Conservation (phyloP, 2,113 vertebrate species). For the Urocynchramus pylzowi region DNA sequence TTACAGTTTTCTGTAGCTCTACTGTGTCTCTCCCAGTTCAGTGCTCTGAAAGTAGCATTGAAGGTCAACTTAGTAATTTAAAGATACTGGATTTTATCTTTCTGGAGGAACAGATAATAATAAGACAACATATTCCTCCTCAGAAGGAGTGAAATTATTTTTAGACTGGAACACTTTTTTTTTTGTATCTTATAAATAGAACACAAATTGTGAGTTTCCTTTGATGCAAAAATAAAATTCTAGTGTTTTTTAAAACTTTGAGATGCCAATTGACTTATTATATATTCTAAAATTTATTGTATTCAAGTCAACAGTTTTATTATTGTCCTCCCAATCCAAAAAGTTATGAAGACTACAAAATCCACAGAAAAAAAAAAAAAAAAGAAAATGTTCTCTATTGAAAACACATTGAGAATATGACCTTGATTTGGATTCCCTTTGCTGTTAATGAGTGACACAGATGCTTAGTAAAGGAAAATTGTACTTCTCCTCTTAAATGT, state of each 20-base stretch:
- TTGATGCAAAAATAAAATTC: background rate
- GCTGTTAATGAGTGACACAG: background rate
- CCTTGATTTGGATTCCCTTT: background rate
- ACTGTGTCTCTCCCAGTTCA: background rate
- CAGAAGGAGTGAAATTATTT: background rate
- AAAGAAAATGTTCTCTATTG: rapidly evolving
- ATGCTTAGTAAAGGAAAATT: background rate
- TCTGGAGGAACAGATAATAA: background rate
- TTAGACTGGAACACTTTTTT: background rate
- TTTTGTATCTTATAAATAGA: background rate
- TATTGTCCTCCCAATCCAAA: background rate
- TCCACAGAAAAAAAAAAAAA: background rate
- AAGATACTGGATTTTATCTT: background rate
- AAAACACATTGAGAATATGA: background rate
- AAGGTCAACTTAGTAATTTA: background rate
- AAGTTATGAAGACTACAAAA: background rate
- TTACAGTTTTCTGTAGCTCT: background rate
- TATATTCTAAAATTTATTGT: background rate
- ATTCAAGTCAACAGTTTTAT: background rate
- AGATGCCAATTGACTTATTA: background rate
- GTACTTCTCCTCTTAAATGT: background rate
- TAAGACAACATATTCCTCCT: background rate
- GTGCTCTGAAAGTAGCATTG: background rate
- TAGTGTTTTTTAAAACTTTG: background rate
- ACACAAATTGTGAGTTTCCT: background rate